phyloP scores from a whole-genome alignment of 1,140 invertebrate species.

The Bilobella aurantiaca region DNA sequence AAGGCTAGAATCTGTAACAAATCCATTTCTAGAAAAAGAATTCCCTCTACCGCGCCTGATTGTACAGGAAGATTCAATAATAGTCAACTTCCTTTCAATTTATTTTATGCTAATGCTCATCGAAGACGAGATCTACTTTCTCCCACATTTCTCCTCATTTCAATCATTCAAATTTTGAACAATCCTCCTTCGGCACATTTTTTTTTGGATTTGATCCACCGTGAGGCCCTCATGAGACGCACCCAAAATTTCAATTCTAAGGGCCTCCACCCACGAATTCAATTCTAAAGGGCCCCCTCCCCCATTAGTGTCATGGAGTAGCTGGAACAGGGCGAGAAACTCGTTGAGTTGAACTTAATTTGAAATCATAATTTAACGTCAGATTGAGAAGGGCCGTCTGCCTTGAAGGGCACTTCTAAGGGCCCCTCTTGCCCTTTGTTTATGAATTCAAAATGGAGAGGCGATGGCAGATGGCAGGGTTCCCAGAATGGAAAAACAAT shows the following conservation, averaged over 20 bases:
- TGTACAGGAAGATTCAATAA: background rate
- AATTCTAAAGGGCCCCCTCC: too few species aligned
- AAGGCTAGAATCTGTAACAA: background rate
- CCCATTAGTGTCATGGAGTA: too few species aligned
- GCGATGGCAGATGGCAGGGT: background rate
- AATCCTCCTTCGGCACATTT: background rate
- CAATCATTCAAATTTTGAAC: too few species aligned
- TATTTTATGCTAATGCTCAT: conserved; percentile 2
- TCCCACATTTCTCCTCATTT: too few species aligned
- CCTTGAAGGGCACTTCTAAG: background rate
- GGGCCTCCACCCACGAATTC: too few species aligned
- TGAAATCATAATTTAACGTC: conserved; percentile 5
- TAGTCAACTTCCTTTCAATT: background rate
- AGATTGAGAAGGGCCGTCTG: background rate
- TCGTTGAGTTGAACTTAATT: background rate
- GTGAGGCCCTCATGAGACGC: too few species aligned
- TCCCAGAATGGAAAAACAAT: background rate
- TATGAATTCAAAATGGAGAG: background rate
- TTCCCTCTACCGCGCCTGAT: background rate
- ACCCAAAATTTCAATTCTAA: too few species aligned
- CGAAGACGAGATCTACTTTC: too few species aligned
- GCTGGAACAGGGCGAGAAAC: background rate
- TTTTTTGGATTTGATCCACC: background rate
- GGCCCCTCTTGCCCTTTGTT: background rate
- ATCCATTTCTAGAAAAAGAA: too few species aligned